Percentiles rank a stretch among this genome's conserved stretches.
phyloP scores from a whole-genome alignment of 2,113 vertebrate genomes.

The Melanocharis versteri region DNA sequence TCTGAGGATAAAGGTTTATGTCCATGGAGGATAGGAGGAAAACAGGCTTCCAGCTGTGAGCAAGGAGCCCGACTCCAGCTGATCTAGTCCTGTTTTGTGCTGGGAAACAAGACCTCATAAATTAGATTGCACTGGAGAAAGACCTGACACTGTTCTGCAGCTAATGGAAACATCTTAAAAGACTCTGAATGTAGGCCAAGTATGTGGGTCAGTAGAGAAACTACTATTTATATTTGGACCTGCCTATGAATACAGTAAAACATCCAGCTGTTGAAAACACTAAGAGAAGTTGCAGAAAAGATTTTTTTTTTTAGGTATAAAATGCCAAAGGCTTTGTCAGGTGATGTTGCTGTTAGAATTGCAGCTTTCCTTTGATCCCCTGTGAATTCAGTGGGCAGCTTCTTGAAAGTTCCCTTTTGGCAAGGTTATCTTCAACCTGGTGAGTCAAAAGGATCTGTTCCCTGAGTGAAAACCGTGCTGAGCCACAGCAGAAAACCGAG shows the following conservation, averaged over 20 bases:
- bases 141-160: neutral
- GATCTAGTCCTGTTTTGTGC: neutral
- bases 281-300: neutral
- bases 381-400: neutral
- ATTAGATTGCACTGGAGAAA: conserved; percentile 31
- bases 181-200: conserved; percentile 45
- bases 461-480: neutral
- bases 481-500: neutral
- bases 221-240: conserved; percentile 31
- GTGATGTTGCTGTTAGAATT: neutral
- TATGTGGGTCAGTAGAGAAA: conserved; percentile 56
- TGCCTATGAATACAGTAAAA: conserved; percentile 3
- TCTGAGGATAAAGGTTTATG: neutral
- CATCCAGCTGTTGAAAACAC: conserved; percentile 46
- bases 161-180: conserved; percentile 48
- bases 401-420: neutral
- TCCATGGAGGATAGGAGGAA: neutral
- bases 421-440: neutral
- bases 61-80: neutral
- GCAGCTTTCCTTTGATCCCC: neutral
- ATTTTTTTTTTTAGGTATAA: neutral
- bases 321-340: neutral
- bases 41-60: neutral
- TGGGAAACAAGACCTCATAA: conserved; percentile 39
- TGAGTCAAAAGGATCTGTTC: neutral